Percentiles rank a stretch among this genome's conserved stretches.
Evolutionary conservation across 2,888 invertebrate genomes (phyloP).

Genomic region (Drosophila putrida): DNA sequence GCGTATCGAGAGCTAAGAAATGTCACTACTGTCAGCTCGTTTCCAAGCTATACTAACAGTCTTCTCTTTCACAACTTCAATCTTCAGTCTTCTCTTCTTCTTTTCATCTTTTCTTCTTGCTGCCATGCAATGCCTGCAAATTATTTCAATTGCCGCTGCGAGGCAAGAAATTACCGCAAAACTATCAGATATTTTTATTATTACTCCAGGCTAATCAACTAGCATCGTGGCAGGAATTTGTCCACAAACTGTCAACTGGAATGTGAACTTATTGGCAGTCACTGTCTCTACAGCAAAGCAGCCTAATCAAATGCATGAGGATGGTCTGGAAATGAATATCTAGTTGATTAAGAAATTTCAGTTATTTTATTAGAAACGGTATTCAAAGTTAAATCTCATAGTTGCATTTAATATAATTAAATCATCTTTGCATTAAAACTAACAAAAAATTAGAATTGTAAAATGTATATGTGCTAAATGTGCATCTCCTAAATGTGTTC

Average conservation of each 20-base stretch:
- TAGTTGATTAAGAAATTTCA: neutral
- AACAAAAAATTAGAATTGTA: too few relatives aligned
- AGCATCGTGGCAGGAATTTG: slow-evolving; percentile 38
- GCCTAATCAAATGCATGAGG: slow-evolving; percentile 17
- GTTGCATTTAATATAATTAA: too few relatives aligned
- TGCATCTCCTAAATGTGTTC: too few relatives aligned
- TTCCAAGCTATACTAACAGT: slow-evolving; percentile 20
- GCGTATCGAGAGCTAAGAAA: slow-evolving; percentile 33
- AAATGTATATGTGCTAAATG: too few relatives aligned
- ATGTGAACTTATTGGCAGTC: slow-evolving; percentile 36
- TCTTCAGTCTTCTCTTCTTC: neutral
- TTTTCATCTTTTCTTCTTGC: slow-evolving; percentile 1
- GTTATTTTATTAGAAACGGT: neutral
- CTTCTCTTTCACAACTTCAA: slow-evolving; percentile 10
- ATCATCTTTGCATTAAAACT: too few relatives aligned
- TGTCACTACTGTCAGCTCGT: slow-evolving; percentile 52
- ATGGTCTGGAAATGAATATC: neutral
- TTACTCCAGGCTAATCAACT: slow-evolving; percentile 55
- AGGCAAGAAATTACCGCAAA: neutral
- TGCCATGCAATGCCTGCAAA: slow-evolving; percentile 55
- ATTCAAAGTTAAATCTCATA: neutral
- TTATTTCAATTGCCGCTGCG: slow-evolving; percentile 42
- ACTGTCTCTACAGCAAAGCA: slow-evolving; percentile 9
- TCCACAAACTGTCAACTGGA: slow-evolving; percentile 39
- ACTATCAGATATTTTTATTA: slow-evolving; percentile 55